These are phyloP conservation scores for Scaptomyza montana DNA, from an alignment of 1,140 invertebrate species.

Conservation along the genomic window DNA sequence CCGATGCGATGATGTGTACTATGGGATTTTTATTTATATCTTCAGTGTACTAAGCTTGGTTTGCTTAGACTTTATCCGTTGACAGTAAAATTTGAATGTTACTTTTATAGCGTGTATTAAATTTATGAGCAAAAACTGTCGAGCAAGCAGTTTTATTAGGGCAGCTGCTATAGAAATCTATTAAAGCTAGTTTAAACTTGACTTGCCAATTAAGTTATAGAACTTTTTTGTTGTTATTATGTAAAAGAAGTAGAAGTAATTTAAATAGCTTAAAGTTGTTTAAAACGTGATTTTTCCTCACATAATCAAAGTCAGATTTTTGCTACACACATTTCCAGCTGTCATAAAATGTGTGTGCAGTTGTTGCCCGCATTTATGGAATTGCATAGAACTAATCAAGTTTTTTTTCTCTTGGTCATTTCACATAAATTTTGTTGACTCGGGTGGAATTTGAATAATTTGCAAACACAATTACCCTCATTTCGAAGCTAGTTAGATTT, in stretches of 20 bases:
- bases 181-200: background rate
- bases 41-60: background rate
- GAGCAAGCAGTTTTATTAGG: background rate
- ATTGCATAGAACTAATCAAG: too few species aligned
- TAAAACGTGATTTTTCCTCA: too few species aligned
- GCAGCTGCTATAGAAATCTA: background rate
- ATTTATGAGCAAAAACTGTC: background rate
- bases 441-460: background rate
- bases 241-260: too few species aligned
- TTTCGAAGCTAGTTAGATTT: slow-evolving; percentile 4
- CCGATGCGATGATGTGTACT: background rate
- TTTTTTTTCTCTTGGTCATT: background rate
- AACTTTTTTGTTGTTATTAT: too few species aligned
- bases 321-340: too few species aligned
- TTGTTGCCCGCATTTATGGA: too few species aligned
- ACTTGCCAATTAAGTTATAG: too few species aligned
- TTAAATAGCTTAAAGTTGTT: too few species aligned
- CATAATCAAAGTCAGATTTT: too few species aligned
- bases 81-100: background rate
- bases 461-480: background rate
- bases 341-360: too few species aligned
- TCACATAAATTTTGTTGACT: slow-evolving; percentile 1
- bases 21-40: background rate
- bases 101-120: background rate
- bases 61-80: background rate